phyloP scores from a whole-genome alignment of 2,113 vertebrate species.

The Puffinus mauretanicus region DNA sequence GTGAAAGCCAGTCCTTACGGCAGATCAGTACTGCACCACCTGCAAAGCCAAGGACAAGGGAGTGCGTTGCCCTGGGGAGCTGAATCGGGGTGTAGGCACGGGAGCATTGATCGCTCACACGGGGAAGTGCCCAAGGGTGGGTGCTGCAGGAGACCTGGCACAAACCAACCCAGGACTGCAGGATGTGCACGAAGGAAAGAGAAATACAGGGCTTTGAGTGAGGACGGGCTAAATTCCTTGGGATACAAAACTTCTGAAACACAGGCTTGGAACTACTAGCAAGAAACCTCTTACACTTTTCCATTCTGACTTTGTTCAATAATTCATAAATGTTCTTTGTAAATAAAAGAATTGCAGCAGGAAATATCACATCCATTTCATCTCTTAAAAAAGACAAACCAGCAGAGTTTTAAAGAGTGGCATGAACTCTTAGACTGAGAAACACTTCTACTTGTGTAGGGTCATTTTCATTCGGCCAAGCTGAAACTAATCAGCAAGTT shows the following conservation, averaged over 20 bases:
- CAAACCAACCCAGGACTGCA: background rate
- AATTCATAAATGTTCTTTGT: background rate
- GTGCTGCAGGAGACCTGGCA: background rate
- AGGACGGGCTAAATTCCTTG: background rate
- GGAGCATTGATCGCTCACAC: accelerated
- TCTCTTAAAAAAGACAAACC: background rate
- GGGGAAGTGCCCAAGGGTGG: background rate
- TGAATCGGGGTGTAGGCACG: background rate
- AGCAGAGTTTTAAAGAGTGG: background rate
- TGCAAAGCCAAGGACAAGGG: background rate
- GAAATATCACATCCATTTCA: background rate
- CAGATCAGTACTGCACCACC: background rate
- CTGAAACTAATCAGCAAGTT: background rate
- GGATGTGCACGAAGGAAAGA: background rate
- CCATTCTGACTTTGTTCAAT: background rate
- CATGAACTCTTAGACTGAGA: background rate
- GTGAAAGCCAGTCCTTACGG: background rate
- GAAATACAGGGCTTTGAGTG: background rate
- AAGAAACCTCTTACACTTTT: background rate
- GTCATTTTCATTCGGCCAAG: background rate
- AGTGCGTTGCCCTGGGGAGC: background rate
- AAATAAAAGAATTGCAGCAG: background rate
- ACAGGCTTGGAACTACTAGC: background rate
- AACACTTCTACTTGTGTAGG: background rate
- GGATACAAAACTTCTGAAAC: background rate